Conservation (phyloP, 1,140 invertebrate species). For the Subanguina moxae region DNA sequence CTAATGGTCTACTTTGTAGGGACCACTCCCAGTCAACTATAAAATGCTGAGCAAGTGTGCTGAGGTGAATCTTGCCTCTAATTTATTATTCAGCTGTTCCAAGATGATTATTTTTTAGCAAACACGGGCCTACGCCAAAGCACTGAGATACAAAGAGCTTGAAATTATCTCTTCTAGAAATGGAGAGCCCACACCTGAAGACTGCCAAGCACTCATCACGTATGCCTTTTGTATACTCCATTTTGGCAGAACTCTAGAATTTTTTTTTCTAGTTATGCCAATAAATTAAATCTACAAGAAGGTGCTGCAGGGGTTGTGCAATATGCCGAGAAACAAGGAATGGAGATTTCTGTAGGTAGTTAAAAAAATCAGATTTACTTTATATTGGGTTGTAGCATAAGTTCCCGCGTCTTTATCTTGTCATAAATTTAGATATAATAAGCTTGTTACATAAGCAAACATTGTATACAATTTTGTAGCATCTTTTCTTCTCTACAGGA, state of each 20-base stretch:
- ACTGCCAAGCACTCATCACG: slow-evolving; percentile 49
- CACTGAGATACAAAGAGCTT: slow-evolving; percentile 95
- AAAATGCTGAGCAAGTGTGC: slow-evolving; percentile 69
- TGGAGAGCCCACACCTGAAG: slow-evolving; percentile 70
- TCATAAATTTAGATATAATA: too few species aligned
- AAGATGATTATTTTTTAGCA: slow-evolving; percentile 37
- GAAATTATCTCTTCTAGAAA: slow-evolving; percentile 81
- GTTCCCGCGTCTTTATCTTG: too few species aligned
- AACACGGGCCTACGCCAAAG: slow-evolving; percentile 82
- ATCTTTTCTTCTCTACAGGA: too few species aligned
- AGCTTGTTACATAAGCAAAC: too few species aligned
- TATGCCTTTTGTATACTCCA: slow-evolving; percentile 21
- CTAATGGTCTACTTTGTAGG: slow-evolving; percentile 62
- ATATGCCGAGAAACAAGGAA: slow-evolving; percentile 71
- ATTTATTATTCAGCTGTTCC: too few species aligned
- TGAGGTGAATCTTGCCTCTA: slow-evolving; percentile 42
- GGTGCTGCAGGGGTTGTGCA: slow-evolving; percentile 86
- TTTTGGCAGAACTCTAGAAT: slow-evolving; percentile 5
- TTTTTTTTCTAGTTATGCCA: slow-evolving; percentile 74
- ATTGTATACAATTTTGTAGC: too few species aligned
- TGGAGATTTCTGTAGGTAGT: slow-evolving; percentile 57
- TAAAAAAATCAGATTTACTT: neutral
- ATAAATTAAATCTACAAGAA: slow-evolving; percentile 95
- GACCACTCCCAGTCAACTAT: slow-evolving; percentile 81
- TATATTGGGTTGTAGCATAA: too few species aligned